A percentile compares a stretch with the other conserved stretches of the same genome.
phyloP scores from a whole-genome alignment of 2,113 vertebrate genomes.

The Gymnocephalus cernua region DNA sequence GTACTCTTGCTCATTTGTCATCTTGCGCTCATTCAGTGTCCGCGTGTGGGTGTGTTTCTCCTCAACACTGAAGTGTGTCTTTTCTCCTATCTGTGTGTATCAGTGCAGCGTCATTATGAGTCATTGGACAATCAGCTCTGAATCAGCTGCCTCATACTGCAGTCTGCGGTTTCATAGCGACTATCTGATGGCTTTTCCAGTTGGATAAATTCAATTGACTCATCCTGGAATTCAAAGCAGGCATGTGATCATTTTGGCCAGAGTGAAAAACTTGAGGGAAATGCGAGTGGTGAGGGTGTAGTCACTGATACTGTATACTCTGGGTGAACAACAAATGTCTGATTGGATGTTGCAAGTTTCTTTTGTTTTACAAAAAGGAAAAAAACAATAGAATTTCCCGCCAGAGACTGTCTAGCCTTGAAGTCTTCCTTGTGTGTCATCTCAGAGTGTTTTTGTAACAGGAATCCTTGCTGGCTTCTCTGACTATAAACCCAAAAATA shows the following conservation, averaged over 20 bases:
- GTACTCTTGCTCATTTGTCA: constrained; percentile 38
- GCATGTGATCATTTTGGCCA: constrained; percentile 11
- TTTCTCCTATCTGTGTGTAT: constrained; percentile 13
- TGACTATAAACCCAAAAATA: constrained; percentile 57
- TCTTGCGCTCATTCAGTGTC: constrained; percentile 31
- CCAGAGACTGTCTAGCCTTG: constrained; percentile 24
- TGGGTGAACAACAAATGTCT: not conserved
- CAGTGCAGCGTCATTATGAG: constrained; percentile 4
- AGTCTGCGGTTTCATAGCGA: constrained; percentile 36
- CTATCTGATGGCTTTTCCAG: constrained; percentile 51
- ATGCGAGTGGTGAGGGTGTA: not conserved
- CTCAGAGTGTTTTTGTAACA: constrained; percentile 55
- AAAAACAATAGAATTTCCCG: constrained; percentile 46
- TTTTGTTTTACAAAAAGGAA: constrained; percentile 24
- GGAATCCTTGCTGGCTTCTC: constrained; percentile 50
- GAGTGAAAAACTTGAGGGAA: constrained; percentile 1
- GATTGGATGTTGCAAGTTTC: constrained; percentile 19
- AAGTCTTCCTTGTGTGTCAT: constrained; percentile 48
- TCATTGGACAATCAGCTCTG: constrained; percentile 28
- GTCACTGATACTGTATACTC: not conserved
- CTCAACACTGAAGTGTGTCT: constrained; percentile 2
- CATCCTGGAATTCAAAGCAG: constrained; percentile 35
- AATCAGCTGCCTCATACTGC: constrained; percentile 31
- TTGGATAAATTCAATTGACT: constrained; percentile 51
- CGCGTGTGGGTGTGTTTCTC: not conserved